phyloP scores from a whole-genome alignment of 2,113 vertebrate genomes.

The Nothobranchius furzeri region DNA sequence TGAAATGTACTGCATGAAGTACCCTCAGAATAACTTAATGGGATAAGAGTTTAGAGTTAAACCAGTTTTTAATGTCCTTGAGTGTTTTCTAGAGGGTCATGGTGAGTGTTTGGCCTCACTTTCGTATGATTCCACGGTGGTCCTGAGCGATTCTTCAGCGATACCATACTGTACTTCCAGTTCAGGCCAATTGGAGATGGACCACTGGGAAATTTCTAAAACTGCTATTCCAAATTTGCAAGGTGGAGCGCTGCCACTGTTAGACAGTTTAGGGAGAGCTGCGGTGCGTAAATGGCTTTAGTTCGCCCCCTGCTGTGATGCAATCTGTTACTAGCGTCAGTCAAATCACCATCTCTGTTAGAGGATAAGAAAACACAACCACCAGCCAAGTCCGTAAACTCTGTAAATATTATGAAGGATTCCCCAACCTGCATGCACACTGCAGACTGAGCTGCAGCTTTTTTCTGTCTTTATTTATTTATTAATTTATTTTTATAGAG shows the following conservation, averaged over 20 bases:
- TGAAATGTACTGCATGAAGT: too few species aligned
- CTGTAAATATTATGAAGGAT: conserved; percentile 53
- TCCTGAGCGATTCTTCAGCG: conserved; percentile 31
- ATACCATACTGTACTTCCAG: conserved; percentile 43
- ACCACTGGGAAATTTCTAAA: conserved; percentile 64
- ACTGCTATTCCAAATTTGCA: conserved; percentile 65
- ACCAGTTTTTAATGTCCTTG: conserved; percentile 18
- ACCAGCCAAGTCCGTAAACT: conserved; percentile 56
- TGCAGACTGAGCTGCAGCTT: conserved; percentile 4
- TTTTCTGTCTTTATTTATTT: background rate
- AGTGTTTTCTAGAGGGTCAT: conserved; percentile 20
- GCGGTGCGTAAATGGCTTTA: conserved; percentile 56
- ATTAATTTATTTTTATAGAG: background rate
- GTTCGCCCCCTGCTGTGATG: conserved; percentile 64
- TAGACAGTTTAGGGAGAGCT: conserved; percentile 64
- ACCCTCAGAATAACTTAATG: too few species aligned
- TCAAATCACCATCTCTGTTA: conserved; percentile 59
- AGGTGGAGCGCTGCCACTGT: conserved; percentile 70
- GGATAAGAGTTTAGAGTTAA: too few species aligned
- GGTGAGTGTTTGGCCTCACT: conserved; percentile 6
- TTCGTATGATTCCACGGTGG: conserved; percentile 35
- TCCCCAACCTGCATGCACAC: conserved; percentile 51
- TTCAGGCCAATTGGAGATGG: conserved; percentile 56
- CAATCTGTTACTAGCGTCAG: conserved; percentile 69
- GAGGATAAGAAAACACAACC: conserved; percentile 57